Evolutionary conservation across 2,797 vertebrate species (phyloP).

Genomic region (Gallirallus australis): DNA sequence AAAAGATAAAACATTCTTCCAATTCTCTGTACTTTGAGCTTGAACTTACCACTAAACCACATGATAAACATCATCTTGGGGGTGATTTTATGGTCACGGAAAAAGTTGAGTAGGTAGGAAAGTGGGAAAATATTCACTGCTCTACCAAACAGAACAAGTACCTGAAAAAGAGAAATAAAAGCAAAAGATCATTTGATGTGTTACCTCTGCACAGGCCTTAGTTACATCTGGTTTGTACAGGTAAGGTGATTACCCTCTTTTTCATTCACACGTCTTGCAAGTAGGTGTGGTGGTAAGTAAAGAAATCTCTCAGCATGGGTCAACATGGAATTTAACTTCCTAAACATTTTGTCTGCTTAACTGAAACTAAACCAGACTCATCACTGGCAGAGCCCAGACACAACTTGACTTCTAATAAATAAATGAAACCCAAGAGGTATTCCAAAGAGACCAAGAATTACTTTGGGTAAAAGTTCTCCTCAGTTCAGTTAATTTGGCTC

Average conservation of each 20-base stretch:
- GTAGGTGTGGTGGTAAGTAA: background rate
- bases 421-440: background rate
- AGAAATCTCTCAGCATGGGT: background rate
- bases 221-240: background rate
- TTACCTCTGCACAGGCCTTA: background rate
- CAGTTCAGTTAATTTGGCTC: background rate
- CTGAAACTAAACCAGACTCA: background rate
- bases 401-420: background rate
- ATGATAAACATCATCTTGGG: slow-evolving; percentile 99
- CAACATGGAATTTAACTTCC: background rate
- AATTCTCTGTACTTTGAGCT: background rate
- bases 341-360: background rate
- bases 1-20: background rate
- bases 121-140: slow-evolving; percentile 97
- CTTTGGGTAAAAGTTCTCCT: background rate
- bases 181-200: background rate
- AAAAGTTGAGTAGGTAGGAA: slow-evolving; percentile 96
- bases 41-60: slow-evolving; percentile 97
- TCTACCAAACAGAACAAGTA: slow-evolving; percentile 93
- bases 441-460: background rate
- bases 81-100: slow-evolving; percentile 97
- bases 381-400: background rate
- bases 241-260: background rate
- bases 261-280: background rate
- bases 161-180: slow-evolving; percentile 77